A percentile compares a stretch with the other conserved stretches of the same genome.
phyloP scores from a whole-genome alignment of 2,113 vertebrate genomes.

The Tetrax tetrax region DNA sequence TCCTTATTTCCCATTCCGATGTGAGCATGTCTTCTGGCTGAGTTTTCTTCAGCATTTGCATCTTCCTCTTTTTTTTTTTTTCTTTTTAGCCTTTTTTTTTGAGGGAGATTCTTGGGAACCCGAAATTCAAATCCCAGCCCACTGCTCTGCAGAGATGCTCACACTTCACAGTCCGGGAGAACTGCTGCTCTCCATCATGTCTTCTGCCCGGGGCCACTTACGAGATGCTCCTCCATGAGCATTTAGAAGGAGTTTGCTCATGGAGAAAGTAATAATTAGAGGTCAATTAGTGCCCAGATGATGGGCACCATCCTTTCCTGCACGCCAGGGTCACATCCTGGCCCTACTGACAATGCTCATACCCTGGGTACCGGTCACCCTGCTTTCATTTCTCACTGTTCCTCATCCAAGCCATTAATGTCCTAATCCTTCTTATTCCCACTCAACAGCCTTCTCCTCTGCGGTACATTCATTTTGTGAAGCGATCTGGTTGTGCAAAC shows the following conservation, averaged over 20 bases:
- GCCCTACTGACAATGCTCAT: background rate
- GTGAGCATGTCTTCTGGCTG: background rate
- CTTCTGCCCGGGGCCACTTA: background rate
- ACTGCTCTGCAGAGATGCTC: background rate
- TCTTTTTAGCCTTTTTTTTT: background rate
- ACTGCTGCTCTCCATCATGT: background rate
- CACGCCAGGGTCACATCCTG: background rate
- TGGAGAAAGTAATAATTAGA: background rate
- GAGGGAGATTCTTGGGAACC: background rate
- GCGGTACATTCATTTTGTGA: background rate
- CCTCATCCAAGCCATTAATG: background rate
- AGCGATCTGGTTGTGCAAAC: background rate
- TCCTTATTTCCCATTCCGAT: background rate
- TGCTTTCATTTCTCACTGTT: background rate
- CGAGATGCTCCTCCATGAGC: fast-evolving
- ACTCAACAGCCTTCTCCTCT: background rate
- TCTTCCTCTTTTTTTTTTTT: background rate
- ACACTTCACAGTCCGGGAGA: background rate
- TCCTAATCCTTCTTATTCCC: background rate
- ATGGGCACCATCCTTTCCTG: background rate
- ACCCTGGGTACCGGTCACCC: background rate
- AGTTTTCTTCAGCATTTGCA: background rate
- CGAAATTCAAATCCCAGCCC: background rate
- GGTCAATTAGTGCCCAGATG: background rate
- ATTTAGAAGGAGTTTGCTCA: background rate